phyloP scores from a whole-genome alignment of 1,140 invertebrate species.

The Linepithema humile region DNA sequence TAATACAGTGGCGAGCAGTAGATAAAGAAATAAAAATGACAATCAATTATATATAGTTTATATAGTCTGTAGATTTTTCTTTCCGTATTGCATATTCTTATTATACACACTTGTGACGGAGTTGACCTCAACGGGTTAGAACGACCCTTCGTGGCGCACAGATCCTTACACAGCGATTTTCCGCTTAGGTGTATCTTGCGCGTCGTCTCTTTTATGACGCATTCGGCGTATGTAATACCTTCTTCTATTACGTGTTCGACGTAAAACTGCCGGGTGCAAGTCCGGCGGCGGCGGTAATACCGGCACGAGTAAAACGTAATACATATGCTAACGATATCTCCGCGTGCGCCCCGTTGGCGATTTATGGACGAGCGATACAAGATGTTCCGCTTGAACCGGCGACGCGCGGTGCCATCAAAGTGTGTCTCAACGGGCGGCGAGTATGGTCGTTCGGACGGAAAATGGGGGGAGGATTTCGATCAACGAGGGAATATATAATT shows the following conservation, averaged over 20 bases:
- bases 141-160: neutral
- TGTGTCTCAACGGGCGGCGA: slow-evolving; percentile 21
- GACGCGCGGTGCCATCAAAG: slow-evolving; percentile 1
- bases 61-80: too few relatives aligned
- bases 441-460: slow-evolving; percentile 50
- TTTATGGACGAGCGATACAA: slow-evolving; percentile 38
- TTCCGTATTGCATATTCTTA: too few relatives aligned
- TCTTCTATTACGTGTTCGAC: neutral
- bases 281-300: slow-evolving; percentile 8
- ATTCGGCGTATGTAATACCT: slow-evolving; percentile 7
- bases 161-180: neutral
- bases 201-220: neutral
- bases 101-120: too few relatives aligned
- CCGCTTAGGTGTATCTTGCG: neutral
- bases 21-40: neutral
- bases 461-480: slow-evolving; percentile 65
- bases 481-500: slow-evolving; percentile 65
- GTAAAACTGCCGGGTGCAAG: slow-evolving; percentile 21
- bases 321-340: slow-evolving; percentile 33
- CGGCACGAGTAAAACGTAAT: slow-evolving; percentile 18
- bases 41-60: too few relatives aligned
- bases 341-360: slow-evolving; percentile 11
- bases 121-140: neutral
- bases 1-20: neutral
- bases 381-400: slow-evolving; percentile 6